A percentile compares a stretch with the other conserved stretches of the same genome.
Conservation (phyloP, 2,888 invertebrate species). For the Cantharis lateralis region DNA sequence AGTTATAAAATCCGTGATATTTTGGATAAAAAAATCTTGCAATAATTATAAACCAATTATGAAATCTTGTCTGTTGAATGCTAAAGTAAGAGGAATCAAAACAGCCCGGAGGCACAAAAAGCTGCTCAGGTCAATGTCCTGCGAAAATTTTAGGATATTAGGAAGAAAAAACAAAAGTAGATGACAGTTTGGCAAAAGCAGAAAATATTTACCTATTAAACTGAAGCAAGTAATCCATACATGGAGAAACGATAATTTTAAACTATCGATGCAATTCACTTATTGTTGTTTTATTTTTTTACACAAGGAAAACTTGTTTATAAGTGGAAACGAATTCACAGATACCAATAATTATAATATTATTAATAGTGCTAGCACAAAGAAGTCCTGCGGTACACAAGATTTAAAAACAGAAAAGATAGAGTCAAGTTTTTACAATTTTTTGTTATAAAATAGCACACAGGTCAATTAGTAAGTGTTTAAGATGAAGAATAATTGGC, state of each 20-base stretch:
- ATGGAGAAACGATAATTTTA: constrained; percentile 1
- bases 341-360: not conserved
- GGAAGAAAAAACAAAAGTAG: constrained; percentile 10
- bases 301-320: not conserved
- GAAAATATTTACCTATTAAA: constrained; percentile 15
- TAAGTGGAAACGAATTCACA: not conserved
- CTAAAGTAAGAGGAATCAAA: not conserved
- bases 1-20: not conserved
- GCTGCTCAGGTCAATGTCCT: constrained; percentile 20
- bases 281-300: constrained; percentile 5
- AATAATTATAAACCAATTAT: not conserved
- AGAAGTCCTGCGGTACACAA: not conserved
- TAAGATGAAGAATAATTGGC: not conserved
- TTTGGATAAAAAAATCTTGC: not conserved
- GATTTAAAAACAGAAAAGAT: not conserved
- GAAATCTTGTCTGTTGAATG: not conserved
- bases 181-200: constrained; percentile 5
- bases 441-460: not conserved
- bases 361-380: not conserved
- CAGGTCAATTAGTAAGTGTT: not conserved
- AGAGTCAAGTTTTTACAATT: not conserved
- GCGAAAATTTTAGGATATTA: constrained; percentile 10
- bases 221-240: constrained; percentile 16
- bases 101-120: not conserved
- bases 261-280: constrained; percentile 7